Base-by-base conservation (phyloP, 2,888 invertebrate species). In the Acholoe squamosa region DNA sequence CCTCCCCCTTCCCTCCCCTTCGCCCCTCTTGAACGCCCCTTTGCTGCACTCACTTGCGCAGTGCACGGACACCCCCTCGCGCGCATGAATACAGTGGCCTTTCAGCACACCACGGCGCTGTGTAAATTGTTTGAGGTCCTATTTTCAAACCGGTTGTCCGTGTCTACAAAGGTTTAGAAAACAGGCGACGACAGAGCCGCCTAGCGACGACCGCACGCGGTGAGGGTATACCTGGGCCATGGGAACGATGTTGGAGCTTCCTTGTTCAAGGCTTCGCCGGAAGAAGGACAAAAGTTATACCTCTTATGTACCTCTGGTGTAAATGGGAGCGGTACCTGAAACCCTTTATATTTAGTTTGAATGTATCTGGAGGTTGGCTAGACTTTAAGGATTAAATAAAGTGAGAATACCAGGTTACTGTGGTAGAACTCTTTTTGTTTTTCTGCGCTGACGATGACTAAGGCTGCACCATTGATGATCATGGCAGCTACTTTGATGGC, bases 91-190 rank as follows among this genome's bases (percentile, higher is more conserved):
- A 80, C 34, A 43, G 80, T 34, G 80, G 33, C 34, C 34, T 33
- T 80, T 80, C 80, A 43, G 80, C 43, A 43, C 43, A 19, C 19
- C 12, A 22, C 16, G 33, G 80, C 80, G 43, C 43, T 43, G 80
- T 80, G 80, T 80, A 80, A 80, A 80, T 80, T 80, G 80, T 80
- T 80, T 80, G 80, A 80, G 80, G 34, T 80, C 34, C 80, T 80
- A 80, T 80, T 80, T 80, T 80, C 80, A 80, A 80, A 80, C 80
- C 80, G 80, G 80, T 80, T 80, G 80, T 80, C 80, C 80, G 43
- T 80, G 80, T 80, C 80, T 80, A 80, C 80, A 80, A 80, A 80
- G 80, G 80, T 80, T 80, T 80, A 80, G 80, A 80, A 80, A 80
- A 80, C 80, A 80, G 80, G 80, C 80, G 80, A 25, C 80, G 80